Conservation (phyloP, 2,113 vertebrate species). For the Brachyhypopomus gauderio region DNA sequence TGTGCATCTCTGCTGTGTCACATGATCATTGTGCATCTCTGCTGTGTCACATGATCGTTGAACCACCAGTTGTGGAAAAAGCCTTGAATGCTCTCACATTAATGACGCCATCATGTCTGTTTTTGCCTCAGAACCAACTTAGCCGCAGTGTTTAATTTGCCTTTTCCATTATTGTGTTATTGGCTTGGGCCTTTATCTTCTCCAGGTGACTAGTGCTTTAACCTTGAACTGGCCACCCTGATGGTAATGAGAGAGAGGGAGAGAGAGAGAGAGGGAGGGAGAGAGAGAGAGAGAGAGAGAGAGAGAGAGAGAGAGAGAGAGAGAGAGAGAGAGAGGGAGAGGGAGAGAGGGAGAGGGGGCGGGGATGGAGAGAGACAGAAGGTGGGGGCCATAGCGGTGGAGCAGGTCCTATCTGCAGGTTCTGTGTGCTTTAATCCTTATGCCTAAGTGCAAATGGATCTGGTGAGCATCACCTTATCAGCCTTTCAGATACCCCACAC, state of each 20-base stretch:
- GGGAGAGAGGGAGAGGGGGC: slow-evolving; percentile 50
- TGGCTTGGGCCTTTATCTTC: slow-evolving; percentile 71
- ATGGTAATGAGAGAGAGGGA: slow-evolving; percentile 81
- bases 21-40: too few species aligned
- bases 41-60: slow-evolving; percentile 36
- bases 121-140: slow-evolving; percentile 70
- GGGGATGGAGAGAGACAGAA: background rate
- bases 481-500: slow-evolving; percentile 65
- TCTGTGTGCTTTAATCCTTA: slow-evolving; percentile 71
- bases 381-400: slow-evolving; percentile 56
- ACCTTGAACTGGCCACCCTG: slow-evolving; percentile 78
- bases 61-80: too few species aligned
- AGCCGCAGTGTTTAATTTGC: slow-evolving; percentile 75
- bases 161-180: slow-evolving; percentile 77
- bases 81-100: slow-evolving; percentile 29
- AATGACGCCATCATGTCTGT: slow-evolving; percentile 71
- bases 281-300: slow-evolving; percentile 58
- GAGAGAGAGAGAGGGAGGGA: slow-evolving; percentile 64
- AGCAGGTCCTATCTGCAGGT: slow-evolving; percentile 76
- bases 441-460: slow-evolving; percentile 75
- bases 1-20: too few species aligned
- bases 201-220: slow-evolving; percentile 80
- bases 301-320: slow-evolving; percentile 62
- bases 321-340: slow-evolving; percentile 64
- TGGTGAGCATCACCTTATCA: slow-evolving; percentile 75